phyloP scores from a whole-genome alignment of 2,797 vertebrate species.

The Pseudochromis fuscus region DNA sequence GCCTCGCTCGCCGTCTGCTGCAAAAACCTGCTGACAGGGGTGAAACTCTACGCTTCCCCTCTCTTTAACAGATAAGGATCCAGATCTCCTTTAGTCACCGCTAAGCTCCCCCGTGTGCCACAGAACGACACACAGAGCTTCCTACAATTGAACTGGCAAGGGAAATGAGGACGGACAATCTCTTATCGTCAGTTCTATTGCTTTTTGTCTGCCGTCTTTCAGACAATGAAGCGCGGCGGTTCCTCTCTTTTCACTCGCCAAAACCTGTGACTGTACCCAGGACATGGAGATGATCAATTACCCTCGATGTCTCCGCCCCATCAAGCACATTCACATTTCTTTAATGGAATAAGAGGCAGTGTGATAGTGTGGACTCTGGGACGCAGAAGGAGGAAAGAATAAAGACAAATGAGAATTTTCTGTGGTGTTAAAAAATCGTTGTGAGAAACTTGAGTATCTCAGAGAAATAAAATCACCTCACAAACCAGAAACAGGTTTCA shows the following conservation, averaged over 20 bases:
- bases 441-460: constrained; percentile 29
- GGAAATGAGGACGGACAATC: constrained; percentile 66
- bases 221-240: constrained; percentile 53
- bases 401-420: constrained; percentile 9
- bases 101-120: constrained; percentile 32
- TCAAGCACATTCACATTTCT: constrained; percentile 54
- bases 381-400: constrained; percentile 15
- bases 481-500: constrained; percentile 18
- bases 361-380: constrained; percentile 24
- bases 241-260: constrained; percentile 49
- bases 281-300: constrained; percentile 72
- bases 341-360: constrained; percentile 60
- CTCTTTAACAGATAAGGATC: constrained; percentile 73
- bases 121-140: constrained; percentile 47
- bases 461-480: constrained; percentile 12
- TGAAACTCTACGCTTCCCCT: constrained; percentile 59
- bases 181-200: constrained; percentile 70
- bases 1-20: constrained; percentile 48
- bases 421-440: constrained; percentile 1
- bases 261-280: constrained; percentile 45
- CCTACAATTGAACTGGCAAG: constrained; percentile 65
- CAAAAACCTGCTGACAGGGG: constrained; percentile 67
- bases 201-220: constrained; percentile 39
- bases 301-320: constrained; percentile 54
- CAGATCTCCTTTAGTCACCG: constrained; percentile 61